Evolutionary conservation across 2,888 invertebrate genomes (phyloP), one percentile per base, ranked within the genome.

Genomic region (Conistra vaccinii): DNA sequence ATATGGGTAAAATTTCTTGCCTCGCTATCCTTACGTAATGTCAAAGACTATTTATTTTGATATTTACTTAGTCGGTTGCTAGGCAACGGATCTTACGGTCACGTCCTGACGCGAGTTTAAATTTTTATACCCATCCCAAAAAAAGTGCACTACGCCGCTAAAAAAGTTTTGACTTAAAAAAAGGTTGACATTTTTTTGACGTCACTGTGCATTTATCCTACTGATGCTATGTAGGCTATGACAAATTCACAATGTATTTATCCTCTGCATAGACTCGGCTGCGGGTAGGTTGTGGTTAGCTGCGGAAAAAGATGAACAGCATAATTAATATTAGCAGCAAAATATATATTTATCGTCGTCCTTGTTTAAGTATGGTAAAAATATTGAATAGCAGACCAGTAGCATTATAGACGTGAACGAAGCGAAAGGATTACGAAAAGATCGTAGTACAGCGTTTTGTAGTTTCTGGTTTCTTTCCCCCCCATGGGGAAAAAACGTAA

Each of bases 181-280:
- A 35, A 57, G 48, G 39, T 61, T 35, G 53, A 58, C 2, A n/a
- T n/a, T 39, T 42, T 32, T 42, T 26, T 68, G 57, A 67, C 72
- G 82, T 77, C 82, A 72, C 20, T 14, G 1, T 57, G 5, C 32
- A 10, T 74, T 74, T 74, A 48, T 69, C 32, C 55, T 17, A 14
- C 6, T 42, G 14, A 17, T 3, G 3, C 2, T 51, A 10, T n/a
- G 23, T 32, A 42, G 29, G 17, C 39, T 62, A 20, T 6, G 62
- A 26, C 29, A 55, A 55, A 42, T 32, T 23, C n/a, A n/a, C 23
- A 23, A 45, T 65, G n/a, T 39, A 23, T 65, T 81, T 81, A 51
- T 76, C 55, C 62, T 42, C 26, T 68, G 29, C 17, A 14, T 29
- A 20, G 26, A 20, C n/a, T 17, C 14, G 20, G 6, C 14, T 29